Percentiles rank a stretch among this genome's conserved stretches.
phyloP scores from a whole-genome alignment of 2,113 vertebrate species.

The Sylvilagus bachmani region DNA sequence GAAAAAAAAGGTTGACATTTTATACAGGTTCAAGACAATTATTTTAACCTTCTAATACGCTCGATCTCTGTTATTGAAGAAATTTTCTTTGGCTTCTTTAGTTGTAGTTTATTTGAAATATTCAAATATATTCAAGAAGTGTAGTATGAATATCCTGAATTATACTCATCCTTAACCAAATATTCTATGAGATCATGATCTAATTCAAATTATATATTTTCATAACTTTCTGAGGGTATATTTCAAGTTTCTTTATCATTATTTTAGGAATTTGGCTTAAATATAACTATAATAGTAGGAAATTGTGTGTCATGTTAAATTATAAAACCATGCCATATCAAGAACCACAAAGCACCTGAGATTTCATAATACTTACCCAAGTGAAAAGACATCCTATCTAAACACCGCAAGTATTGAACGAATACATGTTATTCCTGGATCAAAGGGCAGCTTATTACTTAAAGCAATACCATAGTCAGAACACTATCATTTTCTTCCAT shows the following conservation, averaged over 20 bases:
- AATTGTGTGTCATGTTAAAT: not conserved
- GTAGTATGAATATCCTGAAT: not conserved
- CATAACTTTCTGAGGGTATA: not conserved
- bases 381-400: not conserved
- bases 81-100: not conserved
- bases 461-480: not conserved
- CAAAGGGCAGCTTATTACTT: not conserved
- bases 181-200: not conserved
- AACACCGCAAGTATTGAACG: not conserved
- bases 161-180: not conserved
- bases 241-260: not conserved
- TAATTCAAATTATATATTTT: conserved; percentile 13
- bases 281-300: not conserved
- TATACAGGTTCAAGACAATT: not conserved
- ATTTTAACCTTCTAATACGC: conserved; percentile 6
- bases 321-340: not conserved
- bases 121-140: not conserved
- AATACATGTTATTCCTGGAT: not conserved
- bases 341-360: not conserved
- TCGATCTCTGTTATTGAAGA: not conserved
- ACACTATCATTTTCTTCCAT: not conserved
- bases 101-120: conserved; percentile 19
- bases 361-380: not conserved
- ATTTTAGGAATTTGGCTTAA: conserved; percentile 3
- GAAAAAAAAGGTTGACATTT: conserved; percentile 29